phyloP scores from a whole-genome alignment of 2,113 vertebrate genomes.

The Pagrus major region DNA sequence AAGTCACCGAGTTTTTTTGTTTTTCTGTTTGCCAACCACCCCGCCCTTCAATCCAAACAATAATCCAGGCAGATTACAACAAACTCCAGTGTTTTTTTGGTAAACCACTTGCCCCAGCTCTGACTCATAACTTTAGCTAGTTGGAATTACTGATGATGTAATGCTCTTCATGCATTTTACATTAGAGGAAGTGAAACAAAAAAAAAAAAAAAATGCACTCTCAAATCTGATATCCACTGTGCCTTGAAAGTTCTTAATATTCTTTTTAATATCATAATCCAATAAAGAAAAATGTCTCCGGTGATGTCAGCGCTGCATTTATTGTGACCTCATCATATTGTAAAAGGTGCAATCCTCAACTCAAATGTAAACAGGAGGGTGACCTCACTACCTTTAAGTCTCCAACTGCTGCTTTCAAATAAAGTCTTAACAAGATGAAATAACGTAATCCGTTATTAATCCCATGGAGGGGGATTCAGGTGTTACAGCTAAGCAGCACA shows the following conservation, averaged over 20 bases:
- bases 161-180: neutral
- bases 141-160: conserved; percentile 40
- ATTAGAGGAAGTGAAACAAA: neutral
- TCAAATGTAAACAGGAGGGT: neutral
- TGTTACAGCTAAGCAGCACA: too few relatives aligned
- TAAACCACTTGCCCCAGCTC: neutral
- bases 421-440: too few relatives aligned
- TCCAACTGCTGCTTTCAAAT: neutral
- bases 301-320: neutral
- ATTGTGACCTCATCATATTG: neutral
- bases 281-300: neutral
- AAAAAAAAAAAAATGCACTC: neutral
- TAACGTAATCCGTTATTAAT: too few relatives aligned
- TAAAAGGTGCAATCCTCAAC: neutral
- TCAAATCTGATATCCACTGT: neutral
- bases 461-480: too few relatives aligned
- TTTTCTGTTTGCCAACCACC: conserved; percentile 1
- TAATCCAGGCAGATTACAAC: conserved; percentile 59
- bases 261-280: neutral
- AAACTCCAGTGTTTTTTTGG: neutral
- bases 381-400: neutral
- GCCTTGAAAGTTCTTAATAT: neutral
- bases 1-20: conserved; percentile 10
- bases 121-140: conserved; percentile 12
- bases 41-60: conserved; percentile 10